Conservation (phyloP, 2,797 vertebrate genomes). For the Mormyrus hasselquistii region DNA sequence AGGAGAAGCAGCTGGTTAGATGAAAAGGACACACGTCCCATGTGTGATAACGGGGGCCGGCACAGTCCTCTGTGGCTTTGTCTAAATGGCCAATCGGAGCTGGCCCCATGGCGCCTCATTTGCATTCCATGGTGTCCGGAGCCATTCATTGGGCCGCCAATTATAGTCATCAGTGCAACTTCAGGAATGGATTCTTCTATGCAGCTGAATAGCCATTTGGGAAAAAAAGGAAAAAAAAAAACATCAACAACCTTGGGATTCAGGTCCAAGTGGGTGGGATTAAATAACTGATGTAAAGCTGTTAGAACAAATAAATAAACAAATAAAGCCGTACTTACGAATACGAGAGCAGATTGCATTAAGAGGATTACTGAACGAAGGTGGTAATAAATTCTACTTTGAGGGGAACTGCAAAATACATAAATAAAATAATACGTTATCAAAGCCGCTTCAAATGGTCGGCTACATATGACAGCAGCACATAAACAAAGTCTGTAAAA, state of each 20-base stretch:
- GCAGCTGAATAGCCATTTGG: neutral
- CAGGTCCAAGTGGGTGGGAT: neutral
- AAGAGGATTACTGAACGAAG: neutral
- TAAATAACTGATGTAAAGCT: neutral
- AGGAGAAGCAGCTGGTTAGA: neutral
- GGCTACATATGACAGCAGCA: neutral
- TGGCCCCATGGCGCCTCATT: neutral
- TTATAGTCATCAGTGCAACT: neutral
- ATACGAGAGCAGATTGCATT: neutral
- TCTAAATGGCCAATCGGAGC: neutral
- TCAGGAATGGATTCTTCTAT: neutral
- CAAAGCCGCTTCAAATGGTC: neutral
- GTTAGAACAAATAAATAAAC: neutral
- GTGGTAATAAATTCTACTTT: constrained; percentile 13
- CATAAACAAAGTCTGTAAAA: neutral
- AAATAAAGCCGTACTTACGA: neutral
- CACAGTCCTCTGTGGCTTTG: neutral
- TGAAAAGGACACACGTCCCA: neutral
- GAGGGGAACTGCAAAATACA: neutral
- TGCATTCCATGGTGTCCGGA: neutral
- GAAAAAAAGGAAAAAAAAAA: neutral
- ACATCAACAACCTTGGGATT: neutral
- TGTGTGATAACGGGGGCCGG: neutral
- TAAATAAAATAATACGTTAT: neutral
- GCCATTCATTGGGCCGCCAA: neutral